Percentiles rank a stretch among this genome's conserved stretches.
These are phyloP conservation scores for Elysia crispata DNA, from an alignment of 2,888 invertebrate genomes.

Conservation along the genomic window DNA sequence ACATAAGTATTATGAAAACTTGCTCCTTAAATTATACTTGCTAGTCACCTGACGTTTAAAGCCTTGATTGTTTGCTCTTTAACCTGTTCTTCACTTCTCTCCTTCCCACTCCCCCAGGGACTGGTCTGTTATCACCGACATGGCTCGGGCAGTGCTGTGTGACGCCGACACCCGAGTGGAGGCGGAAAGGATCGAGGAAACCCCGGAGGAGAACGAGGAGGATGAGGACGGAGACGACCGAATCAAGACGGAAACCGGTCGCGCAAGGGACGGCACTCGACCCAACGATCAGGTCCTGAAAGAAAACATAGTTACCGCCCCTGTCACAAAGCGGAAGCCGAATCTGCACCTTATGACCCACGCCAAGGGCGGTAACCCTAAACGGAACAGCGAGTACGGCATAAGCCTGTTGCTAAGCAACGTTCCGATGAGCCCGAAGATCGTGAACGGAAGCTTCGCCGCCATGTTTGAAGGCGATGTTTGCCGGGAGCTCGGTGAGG, in stretches of 20 bases:
- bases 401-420: conserved; percentile 95
- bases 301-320: neutral
- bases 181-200: conserved; percentile 36
- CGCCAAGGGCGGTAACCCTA: conserved; percentile 11
- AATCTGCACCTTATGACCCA: conserved; percentile 41
- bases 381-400: conserved; percentile 82
- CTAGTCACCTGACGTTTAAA: too few species aligned
- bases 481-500: conserved; percentile 30
- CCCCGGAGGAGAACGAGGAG: conserved; percentile 47
- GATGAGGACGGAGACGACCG: conserved; percentile 29
- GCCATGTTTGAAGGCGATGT: conserved; percentile 72
- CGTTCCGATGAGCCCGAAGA: conserved; percentile 97
- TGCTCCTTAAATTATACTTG: too few species aligned
- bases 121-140: conserved; percentile 40
- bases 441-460: conserved; percentile 81
- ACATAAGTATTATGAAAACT: too few species aligned
- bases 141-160: conserved; percentile 7
- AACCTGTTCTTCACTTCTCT: conserved; percentile 7
- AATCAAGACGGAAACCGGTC: neutral
- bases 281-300: neutral
- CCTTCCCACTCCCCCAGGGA: conserved; percentile 35
- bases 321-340: neutral
- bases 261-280: neutral
- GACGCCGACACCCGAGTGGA: conserved; percentile 24
- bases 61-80: too few species aligned